Base-by-base conservation (phyloP, 2,113 vertebrate species). In the Actenoides lindsayi region DNA sequence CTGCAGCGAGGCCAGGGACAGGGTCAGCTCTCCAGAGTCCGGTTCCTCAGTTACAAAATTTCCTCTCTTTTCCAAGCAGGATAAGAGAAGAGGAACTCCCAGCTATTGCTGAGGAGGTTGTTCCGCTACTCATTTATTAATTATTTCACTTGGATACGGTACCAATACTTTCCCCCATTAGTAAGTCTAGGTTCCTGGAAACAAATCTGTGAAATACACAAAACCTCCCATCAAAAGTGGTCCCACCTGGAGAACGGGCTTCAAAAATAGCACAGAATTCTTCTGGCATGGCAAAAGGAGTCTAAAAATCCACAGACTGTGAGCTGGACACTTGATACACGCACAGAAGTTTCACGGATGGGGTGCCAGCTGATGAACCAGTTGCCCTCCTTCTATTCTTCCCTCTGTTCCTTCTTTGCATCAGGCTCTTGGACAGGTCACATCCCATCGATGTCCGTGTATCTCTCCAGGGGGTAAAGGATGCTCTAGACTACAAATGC, bases 401-500 rank as follows among this genome's bases (percentile, higher is more conserved):
- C 18, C 50, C 51, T 90, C 68, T 16, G n/a, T 1, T 75, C 87
- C 69, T 35, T 9, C 69, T 68, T 64, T 16, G 35, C 70, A 17
- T 16, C 69, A 54, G n/a, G 24, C 33, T 82, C 70, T 37, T 28
- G 65, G 74, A 17, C 17, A 8, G 1, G 13, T 21, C 62, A 9
- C 1, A 0, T 91, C 70, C 54, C 54, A n/a, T 6, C 1, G 1
- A 46, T 7, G 35, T 2, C 9, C 0, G 30, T 6, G 33, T 2
- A 11, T 24, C 60, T 53, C 20, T 46, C 27, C 7, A 17, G 37
- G 31, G 21, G 50, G 60, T 24, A 23, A n/a, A 74, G 64, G 79
- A 83, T 83, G 71, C 41, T 82, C 69, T 27, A 33, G 44, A 13
- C 25, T 42, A 16, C 25, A 60, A 13, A 75, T 0, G 9, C 27